Conservation (phyloP, 35 echinoderm and acorn worm species). For the Apostichopus japonicus region DNA sequence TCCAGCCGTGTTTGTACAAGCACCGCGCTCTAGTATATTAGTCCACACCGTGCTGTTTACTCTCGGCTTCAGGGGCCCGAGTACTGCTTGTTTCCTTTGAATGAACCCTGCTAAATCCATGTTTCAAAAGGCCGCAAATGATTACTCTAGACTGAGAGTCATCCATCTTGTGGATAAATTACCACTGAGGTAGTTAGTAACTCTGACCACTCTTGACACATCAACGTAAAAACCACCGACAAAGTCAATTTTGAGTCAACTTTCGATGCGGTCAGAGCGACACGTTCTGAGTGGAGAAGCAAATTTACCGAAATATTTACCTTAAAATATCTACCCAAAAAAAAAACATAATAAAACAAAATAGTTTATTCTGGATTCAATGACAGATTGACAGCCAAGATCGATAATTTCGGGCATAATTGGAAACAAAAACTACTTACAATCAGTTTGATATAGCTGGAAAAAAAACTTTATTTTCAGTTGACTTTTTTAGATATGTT, state of each 20-base stretch:
- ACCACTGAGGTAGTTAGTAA: background rate
- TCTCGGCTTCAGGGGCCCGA: slow-evolving; percentile 13
- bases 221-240: background rate
- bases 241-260: background rate
- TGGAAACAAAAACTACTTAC: too few species aligned
- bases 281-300: background rate
- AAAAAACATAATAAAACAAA: background rate
- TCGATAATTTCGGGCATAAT: too few species aligned
- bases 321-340: background rate
- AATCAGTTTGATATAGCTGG: too few species aligned
- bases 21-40: background rate
- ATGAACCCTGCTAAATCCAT: slow-evolving; percentile 37
- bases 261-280: background rate
- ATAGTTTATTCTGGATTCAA: too few species aligned
- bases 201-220: slow-evolving; percentile 28
- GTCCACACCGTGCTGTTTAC: slow-evolving; percentile 22
- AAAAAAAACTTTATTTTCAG: too few species aligned
- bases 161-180: slow-evolving; percentile 35
- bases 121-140: slow-evolving; percentile 28
- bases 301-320: background rate
- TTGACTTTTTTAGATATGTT: too few species aligned
- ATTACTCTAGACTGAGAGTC: slow-evolving; percentile 4
- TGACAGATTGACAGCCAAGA: too few species aligned
- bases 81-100: slow-evolving; percentile 25
- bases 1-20: slow-evolving; percentile 20